Evolutionary conservation across 1,140 invertebrate species (phyloP).

Genomic region (Leptoteleia sp.): DNA sequence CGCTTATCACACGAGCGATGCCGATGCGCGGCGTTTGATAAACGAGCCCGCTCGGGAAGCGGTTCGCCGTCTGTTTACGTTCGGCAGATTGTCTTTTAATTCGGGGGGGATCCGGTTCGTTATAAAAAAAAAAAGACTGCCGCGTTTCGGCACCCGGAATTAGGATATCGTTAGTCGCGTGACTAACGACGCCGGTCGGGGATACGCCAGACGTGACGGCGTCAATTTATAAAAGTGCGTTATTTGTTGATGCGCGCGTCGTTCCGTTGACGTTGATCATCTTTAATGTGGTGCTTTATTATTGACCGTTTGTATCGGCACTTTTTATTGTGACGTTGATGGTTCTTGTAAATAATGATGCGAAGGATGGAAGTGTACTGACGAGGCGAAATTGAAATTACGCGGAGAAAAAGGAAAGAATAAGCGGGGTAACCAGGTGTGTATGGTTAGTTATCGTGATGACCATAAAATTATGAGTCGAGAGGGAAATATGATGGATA

Average conservation of each 20-base stretch:
- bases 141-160: slow-evolving; percentile 3
- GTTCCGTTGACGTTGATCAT: not conserved
- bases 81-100: slow-evolving; percentile 35
- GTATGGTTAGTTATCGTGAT: no score
- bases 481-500: no score
- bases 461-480: no score
- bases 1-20: slow-evolving; percentile 7
- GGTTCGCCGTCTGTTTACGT: slow-evolving; percentile 10
- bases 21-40: slow-evolving; percentile 10
- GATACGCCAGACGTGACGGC: not conserved
- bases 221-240: slow-evolving; percentile 19
- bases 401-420: no score
- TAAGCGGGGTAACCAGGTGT: no score
- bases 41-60: slow-evolving; percentile 24
- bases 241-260: slow-evolving; percentile 12
- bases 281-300: slow-evolving; percentile 1
- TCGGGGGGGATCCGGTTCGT: slow-evolving; percentile 7
- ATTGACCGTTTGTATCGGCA: no score
- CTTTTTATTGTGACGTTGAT: no score
- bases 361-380: no score
- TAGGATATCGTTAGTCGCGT: slow-evolving; percentile 5
- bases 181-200: slow-evolving; percentile 14
- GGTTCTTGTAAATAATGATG: no score
- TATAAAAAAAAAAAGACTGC: not conserved
- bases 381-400: no score